Conservation (phyloP, 2,113 vertebrate species). For the Alouatta palliata region DNA sequence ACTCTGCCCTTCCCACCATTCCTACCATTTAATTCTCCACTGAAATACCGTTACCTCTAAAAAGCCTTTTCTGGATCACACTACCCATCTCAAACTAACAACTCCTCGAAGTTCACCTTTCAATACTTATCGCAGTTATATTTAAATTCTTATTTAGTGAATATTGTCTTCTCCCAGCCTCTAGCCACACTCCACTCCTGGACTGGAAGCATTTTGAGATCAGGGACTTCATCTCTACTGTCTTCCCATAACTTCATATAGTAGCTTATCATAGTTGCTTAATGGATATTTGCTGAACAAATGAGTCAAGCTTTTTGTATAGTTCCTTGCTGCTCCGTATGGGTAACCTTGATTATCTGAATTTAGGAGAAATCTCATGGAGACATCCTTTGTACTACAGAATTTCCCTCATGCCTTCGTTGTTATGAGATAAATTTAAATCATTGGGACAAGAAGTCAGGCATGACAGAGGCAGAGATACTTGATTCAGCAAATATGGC, state of each 20-base stretch:
- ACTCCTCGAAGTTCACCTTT: not conserved
- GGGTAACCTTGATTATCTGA: not conserved
- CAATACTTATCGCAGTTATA: not conserved
- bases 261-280: not conserved
- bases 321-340: not conserved
- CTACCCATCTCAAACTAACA: not conserved
- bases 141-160: not conserved
- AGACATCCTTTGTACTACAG: not conserved
- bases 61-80: not conserved
- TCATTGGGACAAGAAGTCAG: not conserved
- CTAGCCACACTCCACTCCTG: accelerated
- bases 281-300: not conserved
- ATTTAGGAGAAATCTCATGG: not conserved
- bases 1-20: not conserved
- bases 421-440: not conserved
- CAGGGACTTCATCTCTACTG: not conserved
- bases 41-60: not conserved
- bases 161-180: not conserved
- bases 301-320: not conserved
- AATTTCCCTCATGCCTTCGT: not conserved
- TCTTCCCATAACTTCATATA: not conserved
- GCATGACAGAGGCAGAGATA: not conserved
- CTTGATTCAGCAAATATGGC: not conserved
- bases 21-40: not conserved
- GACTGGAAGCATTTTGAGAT: not conserved